These are phyloP conservation scores for Aphrocallistes beatrix DNA, from an alignment of 37 sponge, comb jelly and placozoan genomes.

Conservation along the genomic window DNA sequence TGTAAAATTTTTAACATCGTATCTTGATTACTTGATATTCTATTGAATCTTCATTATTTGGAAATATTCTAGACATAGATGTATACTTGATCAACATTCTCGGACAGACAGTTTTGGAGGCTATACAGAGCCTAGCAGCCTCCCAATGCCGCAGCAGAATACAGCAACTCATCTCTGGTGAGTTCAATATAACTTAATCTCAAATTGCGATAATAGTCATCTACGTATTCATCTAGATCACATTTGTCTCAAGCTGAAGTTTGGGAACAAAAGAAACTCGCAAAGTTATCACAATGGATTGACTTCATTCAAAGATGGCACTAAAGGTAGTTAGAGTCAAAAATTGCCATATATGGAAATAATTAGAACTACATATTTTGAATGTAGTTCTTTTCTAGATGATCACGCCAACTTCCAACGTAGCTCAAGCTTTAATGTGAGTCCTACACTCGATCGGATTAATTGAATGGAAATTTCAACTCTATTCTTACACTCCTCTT, in stretches of 20 bases:
- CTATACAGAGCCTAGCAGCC: conserved; percentile 8
- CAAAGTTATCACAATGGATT: not conserved
- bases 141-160: not conserved
- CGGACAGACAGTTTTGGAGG: not conserved
- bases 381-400: not conserved
- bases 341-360: no score
- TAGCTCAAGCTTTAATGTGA: not conserved
- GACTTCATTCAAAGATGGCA: not conserved
- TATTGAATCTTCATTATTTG: no score
- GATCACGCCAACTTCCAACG: not conserved
- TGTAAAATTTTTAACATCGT: no score
- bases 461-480: not conserved
- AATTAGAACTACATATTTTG: no score
- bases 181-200: no score
- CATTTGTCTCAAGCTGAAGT: not conserved
- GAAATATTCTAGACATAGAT: not conserved
- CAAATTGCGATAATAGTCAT: no score
- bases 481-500: not conserved
- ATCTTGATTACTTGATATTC: no score
- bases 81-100: not conserved
- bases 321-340: no score
- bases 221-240: no score
- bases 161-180: not conserved
- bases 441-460: not conserved
- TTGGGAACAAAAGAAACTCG: not conserved